These are phyloP conservation scores for Platalea minor DNA, from an alignment of 2,797 vertebrate genomes.

Conservation along the genomic window DNA sequence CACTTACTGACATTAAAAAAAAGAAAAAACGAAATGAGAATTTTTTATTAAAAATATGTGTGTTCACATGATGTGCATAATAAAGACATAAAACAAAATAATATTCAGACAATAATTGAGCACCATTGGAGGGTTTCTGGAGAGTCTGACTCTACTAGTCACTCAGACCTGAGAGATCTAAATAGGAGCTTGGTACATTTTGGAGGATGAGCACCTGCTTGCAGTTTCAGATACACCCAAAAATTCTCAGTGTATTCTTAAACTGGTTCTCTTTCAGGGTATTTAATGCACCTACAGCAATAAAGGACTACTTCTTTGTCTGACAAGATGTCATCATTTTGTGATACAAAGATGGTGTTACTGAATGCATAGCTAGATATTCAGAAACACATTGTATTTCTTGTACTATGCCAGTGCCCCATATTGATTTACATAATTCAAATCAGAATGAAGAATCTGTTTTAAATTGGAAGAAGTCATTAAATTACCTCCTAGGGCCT, in stretches of 20 bases:
- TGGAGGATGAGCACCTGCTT: neutral
- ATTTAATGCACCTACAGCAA: neutral
- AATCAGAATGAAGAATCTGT: neutral
- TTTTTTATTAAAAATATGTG: neutral
- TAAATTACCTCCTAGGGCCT: neutral
- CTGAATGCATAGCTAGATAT: neutral
- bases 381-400: neutral
- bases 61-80: neutral
- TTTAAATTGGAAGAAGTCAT: neutral
- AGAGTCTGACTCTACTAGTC: neutral
- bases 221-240: neutral
- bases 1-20: neutral
- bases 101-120: neutral
- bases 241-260: neutral
- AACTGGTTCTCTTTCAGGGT: neutral
- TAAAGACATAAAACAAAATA: neutral
- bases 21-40: neutral
- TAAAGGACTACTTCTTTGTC: neutral
- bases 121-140: neutral
- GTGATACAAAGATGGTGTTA: neutral
- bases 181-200: neutral
- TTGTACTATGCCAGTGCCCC: neutral
- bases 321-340: neutral
- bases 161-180: neutral
- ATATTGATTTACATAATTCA: neutral